phyloP scores from a whole-genome alignment of 2,888 invertebrate genomes.

The Pristionchus arcanus region DNA sequence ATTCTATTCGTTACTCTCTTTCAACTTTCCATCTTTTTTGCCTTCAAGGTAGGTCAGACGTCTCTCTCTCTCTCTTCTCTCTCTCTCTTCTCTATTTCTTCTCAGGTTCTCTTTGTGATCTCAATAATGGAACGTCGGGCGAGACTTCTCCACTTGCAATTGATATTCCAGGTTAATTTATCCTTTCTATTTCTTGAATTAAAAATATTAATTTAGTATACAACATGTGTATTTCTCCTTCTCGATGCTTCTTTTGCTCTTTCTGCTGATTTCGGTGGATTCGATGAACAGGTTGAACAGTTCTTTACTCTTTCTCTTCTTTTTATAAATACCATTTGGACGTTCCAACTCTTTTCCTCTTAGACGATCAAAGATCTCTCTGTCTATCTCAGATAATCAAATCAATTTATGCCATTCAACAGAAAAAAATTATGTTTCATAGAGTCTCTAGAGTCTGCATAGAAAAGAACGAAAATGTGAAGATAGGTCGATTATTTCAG shows the following conservation, averaged over 20 bases:
- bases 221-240: conserved; percentile 78
- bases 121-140: conserved; percentile 72
- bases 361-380: background rate
- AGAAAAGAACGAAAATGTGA: background rate
- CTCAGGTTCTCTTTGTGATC: conserved; percentile 76
- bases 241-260: conserved; percentile 77
- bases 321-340: background rate
- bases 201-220: conserved; percentile 62
- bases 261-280: conserved; percentile 78
- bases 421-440: background rate
- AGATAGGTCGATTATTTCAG: conserved; percentile 54
- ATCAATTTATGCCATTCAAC: background rate
- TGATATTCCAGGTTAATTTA: conserved; percentile 70
- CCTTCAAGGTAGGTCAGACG: conserved; percentile 71
- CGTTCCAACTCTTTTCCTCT: background rate
- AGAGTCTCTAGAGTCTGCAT: background rate
- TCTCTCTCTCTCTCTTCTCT: background rate
- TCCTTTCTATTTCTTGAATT: background rate
- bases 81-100: background rate
- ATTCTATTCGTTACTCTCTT: conserved; percentile 73
- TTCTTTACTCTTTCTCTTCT: background rate
- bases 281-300: conserved; percentile 70
- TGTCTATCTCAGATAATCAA: background rate
- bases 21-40: conserved; percentile 75
- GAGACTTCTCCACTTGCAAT: conserved; percentile 73